These are phyloP conservation scores for Pao palembangensis DNA, from an alignment of 2,113 vertebrate species.

Conservation along the genomic window DNA sequence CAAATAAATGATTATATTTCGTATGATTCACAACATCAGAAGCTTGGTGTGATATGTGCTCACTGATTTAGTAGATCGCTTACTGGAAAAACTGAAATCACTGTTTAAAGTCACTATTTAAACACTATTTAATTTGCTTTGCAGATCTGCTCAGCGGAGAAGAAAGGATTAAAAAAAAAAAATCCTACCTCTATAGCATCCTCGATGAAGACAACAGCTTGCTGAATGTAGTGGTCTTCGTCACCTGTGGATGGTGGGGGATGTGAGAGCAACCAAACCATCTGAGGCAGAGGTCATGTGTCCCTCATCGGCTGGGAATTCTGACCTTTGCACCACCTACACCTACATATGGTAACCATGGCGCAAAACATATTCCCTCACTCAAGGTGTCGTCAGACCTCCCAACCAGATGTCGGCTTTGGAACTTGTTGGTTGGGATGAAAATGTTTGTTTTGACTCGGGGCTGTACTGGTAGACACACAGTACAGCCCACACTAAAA, in stretches of 20 bases:
- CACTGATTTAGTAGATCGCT: too few relatives aligned
- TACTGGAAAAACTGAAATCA: too few relatives aligned
- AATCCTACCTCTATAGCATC: constrained; percentile 86
- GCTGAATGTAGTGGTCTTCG: constrained; percentile 78
- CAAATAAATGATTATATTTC: too few relatives aligned
- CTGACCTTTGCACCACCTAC: not conserved
- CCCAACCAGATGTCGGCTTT: not conserved
- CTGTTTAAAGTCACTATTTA: too few relatives aligned
- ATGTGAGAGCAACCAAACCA: constrained; percentile 1
- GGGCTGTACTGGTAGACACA: constrained; percentile 5
- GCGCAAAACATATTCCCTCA: not conserved
- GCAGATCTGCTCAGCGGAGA: not conserved
- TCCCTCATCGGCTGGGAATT: not conserved
- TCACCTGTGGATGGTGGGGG: constrained; percentile 38
- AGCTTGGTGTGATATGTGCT: too few relatives aligned
- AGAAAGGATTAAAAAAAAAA: not conserved
- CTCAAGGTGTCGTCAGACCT: not conserved
- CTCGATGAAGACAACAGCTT: constrained; percentile 90
- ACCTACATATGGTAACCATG: too few relatives aligned
- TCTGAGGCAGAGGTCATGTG: not conserved
- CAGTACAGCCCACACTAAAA: too few relatives aligned
- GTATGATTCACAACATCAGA: too few relatives aligned
- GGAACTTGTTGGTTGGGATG: constrained; percentile 25
- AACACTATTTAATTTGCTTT: too few relatives aligned
- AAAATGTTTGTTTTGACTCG: constrained; percentile 5